Evolutionary conservation across 2,888 invertebrate genomes (phyloP).

Genomic region (Hoplodrina blanda): DNA sequence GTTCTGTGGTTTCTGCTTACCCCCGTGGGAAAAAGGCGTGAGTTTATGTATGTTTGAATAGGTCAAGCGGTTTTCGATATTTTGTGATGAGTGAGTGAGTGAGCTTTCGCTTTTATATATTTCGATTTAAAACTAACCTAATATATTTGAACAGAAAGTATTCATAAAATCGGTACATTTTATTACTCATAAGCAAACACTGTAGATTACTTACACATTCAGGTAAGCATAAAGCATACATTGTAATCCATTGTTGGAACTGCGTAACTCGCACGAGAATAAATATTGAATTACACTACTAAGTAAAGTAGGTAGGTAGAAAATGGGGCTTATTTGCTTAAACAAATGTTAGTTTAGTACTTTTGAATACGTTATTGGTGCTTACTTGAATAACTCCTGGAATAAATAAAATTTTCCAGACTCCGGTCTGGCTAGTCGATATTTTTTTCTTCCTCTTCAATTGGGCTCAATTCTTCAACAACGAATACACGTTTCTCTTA

Average conservation of each 20-base stretch:
- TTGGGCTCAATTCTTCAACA: background rate
- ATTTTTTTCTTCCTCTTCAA: background rate
- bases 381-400: background rate
- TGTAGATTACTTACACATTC: constrained; percentile 18
- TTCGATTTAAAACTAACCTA: background rate
- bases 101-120: too few relatives aligned
- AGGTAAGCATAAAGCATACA: constrained; percentile 30
- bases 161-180: constrained; percentile 1
- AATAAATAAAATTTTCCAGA: background rate
- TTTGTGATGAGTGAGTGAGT: too few relatives aligned
- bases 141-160: constrained; percentile 1
- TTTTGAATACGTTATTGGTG: background rate
- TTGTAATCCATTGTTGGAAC: constrained; percentile 35
- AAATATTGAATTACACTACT: constrained; percentile 57
- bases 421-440: too few relatives aligned
- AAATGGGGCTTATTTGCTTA: constrained; percentile 43
- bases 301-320: constrained; percentile 31
- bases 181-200: constrained; percentile 5
- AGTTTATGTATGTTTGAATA: too few relatives aligned
- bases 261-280: constrained; percentile 24
- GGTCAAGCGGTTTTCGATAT: too few relatives aligned
- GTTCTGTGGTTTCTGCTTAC: too few relatives aligned
- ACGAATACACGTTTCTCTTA: too few relatives aligned
- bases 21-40: too few relatives aligned
- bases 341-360: constrained; percentile 23